phyloP scores from a whole-genome alignment of 1,140 invertebrate species.

The Scaptomyza hsui region DNA sequence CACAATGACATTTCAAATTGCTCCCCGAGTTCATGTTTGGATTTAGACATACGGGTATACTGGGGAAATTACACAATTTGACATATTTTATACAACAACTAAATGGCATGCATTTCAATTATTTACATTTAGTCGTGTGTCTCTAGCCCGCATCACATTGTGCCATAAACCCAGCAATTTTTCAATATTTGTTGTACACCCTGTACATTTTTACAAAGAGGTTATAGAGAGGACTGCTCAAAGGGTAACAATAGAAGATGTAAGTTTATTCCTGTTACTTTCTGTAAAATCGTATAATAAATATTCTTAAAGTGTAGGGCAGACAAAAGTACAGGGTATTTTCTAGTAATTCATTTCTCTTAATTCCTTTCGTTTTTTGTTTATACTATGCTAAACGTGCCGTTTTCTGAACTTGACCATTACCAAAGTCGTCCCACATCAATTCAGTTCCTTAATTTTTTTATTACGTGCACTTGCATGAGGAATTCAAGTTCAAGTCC shows the following conservation, averaged over 20 bases:
- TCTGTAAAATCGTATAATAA: no score
- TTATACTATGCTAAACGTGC: slow-evolving; percentile 67
- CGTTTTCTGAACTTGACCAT: slow-evolving; percentile 61
- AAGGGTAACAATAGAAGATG: no score
- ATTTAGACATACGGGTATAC: slow-evolving; percentile 5
- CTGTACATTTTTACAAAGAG: neutral
- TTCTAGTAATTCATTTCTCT: neutral
- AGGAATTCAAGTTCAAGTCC: slow-evolving; percentile 73
- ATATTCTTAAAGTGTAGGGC: neutral
- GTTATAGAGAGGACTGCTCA: no score
- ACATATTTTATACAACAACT: slow-evolving; percentile 42
- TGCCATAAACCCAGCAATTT: neutral
- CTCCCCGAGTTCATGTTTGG: slow-evolving; percentile 17
- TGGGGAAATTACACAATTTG: slow-evolving; percentile 41
- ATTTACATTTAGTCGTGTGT: slow-evolving; percentile 10
- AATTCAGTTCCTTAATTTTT: slow-evolving; percentile 54
- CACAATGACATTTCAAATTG: slow-evolving; percentile 16
- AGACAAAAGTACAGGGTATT: neutral
- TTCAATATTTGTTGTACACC: neutral
- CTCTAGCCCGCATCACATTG: neutral
- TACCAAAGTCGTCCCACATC: slow-evolving; percentile 39
- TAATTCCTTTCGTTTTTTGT: neutral
- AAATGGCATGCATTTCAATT: slow-evolving; percentile 34
- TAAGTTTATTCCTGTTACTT: no score
- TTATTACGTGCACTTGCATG: slow-evolving; percentile 1